Evolutionary conservation across 1,140 invertebrate species (phyloP).

Genomic region (Luehdorfia chinensis): DNA sequence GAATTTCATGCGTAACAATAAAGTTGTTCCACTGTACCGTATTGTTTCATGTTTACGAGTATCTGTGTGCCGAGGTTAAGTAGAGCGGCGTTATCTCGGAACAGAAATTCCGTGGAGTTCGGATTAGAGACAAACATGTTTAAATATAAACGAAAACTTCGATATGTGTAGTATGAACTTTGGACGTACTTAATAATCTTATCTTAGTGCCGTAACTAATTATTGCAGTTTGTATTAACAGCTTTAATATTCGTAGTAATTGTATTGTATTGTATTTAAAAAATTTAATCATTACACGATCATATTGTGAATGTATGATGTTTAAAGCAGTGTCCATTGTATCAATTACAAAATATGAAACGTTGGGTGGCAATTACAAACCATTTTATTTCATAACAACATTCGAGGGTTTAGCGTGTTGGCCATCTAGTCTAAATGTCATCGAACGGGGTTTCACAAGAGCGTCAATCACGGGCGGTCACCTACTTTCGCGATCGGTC

Average conservation of each 20-base stretch:
- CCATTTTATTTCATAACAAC: slow-evolving; percentile 56
- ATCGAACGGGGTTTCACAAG: slow-evolving; percentile 73
- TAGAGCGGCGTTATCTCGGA: slow-evolving; percentile 74
- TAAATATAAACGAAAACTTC: slow-evolving; percentile 27
- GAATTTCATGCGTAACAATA: slow-evolving; percentile 33
- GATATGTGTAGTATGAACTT: slow-evolving; percentile 11
- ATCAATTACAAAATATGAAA: slow-evolving; percentile 18
- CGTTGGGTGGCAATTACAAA: slow-evolving; percentile 17
- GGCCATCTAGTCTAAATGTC: slow-evolving; percentile 71
- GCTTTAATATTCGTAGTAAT: too few relatives aligned
- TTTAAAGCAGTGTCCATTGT: too few relatives aligned
- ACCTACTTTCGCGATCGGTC: slow-evolving; percentile 75
- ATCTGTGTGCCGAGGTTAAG: slow-evolving; percentile 74
- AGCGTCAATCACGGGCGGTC: slow-evolving; percentile 73
- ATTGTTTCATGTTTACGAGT: slow-evolving; percentile 75
- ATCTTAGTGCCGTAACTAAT: slow-evolving; percentile 9
- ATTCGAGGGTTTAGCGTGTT: slow-evolving; percentile 47
- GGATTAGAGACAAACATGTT: slow-evolving; percentile 47
- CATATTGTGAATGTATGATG: too few relatives aligned
- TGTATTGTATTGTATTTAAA: too few relatives aligned
- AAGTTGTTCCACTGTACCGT: slow-evolving; percentile 67
- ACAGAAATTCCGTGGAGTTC: slow-evolving; percentile 69
- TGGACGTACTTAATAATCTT: slow-evolving; percentile 5
- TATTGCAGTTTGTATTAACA: too few relatives aligned
- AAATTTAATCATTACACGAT: too few relatives aligned